Evolutionary conservation across 2,797 vertebrate species (phyloP).

Genomic region (Hapalemur alaotrensis): DNA sequence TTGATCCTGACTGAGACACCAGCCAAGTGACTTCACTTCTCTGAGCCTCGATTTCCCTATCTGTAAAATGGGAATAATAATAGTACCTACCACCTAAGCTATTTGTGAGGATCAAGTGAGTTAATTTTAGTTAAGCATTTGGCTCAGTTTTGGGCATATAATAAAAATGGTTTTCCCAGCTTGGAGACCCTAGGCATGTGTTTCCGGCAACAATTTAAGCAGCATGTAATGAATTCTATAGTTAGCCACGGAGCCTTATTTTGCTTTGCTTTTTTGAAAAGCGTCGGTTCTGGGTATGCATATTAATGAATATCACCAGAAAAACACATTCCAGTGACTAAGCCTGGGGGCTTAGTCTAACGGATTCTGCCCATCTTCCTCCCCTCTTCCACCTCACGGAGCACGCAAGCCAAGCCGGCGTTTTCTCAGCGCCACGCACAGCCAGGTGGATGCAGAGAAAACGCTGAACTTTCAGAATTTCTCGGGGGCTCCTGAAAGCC

Average conservation of each 20-base stretch:
- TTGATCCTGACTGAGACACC: neutral
- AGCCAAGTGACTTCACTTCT: neutral
- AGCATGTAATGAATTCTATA: neutral
- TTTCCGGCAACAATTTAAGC: neutral
- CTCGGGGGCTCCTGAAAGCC: neutral
- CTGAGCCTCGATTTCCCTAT: neutral
- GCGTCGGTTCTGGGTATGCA: neutral
- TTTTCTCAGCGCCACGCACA: rapidly evolving
- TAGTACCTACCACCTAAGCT: too few relatives aligned
- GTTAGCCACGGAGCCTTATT: neutral
- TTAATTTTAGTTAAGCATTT: neutral
- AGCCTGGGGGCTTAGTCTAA: neutral
- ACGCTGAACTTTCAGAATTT: neutral
- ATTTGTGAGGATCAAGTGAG: neutral
- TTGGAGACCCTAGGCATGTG: neutral
- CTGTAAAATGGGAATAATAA: neutral
- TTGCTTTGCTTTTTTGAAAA: neutral
- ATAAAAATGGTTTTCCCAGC: neutral
- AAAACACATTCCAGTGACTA: neutral
- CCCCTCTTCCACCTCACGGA: neutral
- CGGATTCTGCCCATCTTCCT: neutral
- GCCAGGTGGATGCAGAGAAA: neutral
- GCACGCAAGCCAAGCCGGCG: too few relatives aligned
- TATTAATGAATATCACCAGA: neutral
- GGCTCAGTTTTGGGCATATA: neutral